A percentile compares a stretch with the other conserved stretches of the same genome.
Evolutionary conservation across 1,140 invertebrate species (phyloP).

Genomic region (Papilio glaucus): DNA sequence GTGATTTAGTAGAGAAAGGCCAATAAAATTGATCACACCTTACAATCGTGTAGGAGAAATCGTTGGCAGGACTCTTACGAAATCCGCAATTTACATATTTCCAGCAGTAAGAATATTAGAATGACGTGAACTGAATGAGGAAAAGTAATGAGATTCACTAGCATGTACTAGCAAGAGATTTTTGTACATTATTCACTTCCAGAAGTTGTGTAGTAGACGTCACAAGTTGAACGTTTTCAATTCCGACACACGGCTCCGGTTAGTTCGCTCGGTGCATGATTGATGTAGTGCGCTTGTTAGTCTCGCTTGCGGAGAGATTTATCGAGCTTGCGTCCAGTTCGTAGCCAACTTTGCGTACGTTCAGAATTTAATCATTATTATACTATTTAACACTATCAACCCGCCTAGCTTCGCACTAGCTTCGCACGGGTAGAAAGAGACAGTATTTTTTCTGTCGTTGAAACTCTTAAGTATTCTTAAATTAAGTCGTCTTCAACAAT

Average conservation of each 20-base stretch:
- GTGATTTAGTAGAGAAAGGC: too few relatives aligned
- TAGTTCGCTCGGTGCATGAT: not conserved
- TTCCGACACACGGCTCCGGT: not conserved
- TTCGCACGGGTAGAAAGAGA: not conserved
- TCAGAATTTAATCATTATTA: not conserved
- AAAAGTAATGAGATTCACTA: not conserved
- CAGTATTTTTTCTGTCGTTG: not conserved
- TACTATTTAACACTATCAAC: not conserved
- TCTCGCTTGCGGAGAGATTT: not conserved
- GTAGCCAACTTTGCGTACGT: not conserved
- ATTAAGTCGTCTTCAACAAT: too few relatives aligned
- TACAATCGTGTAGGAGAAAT: too few relatives aligned
- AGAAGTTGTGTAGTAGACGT: too few relatives aligned
- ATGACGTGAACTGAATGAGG: not conserved
- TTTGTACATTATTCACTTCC: not conserved
- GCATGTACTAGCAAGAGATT: not conserved
- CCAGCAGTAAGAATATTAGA: not conserved
- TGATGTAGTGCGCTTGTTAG: slow-evolving; percentile 6
- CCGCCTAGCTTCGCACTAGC: not conserved
- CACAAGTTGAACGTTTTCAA: slow-evolving; percentile 15
- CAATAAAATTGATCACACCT: too few relatives aligned
- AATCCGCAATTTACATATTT: too few relatives aligned
- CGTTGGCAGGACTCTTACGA: too few relatives aligned
- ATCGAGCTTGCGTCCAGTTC: not conserved
- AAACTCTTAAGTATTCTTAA: too few relatives aligned